These are phyloP conservation scores for Scaptodrosophila latifasciaeformis DNA, from an alignment of 2,888 invertebrate genomes.

Conservation along the genomic window DNA sequence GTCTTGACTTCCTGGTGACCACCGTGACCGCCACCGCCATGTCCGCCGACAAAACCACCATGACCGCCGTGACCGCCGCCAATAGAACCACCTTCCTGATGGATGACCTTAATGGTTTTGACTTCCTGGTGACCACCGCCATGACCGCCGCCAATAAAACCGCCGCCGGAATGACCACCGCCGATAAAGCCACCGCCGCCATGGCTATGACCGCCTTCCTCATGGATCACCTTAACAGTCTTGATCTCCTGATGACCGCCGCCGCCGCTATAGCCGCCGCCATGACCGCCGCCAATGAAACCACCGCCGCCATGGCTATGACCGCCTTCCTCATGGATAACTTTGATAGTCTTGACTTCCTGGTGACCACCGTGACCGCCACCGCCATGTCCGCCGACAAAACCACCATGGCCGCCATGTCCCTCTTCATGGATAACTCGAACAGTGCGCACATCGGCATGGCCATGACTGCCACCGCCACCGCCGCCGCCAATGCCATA, in stretches of 20 bases:
- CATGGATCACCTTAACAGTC: slow-evolving; percentile 50
- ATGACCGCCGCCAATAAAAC: slow-evolving; percentile 2
- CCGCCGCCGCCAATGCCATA: slow-evolving; percentile 44
- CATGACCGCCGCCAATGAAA: slow-evolving; percentile 21
- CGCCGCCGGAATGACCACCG: slow-evolving; percentile 7
- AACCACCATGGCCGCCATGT: slow-evolving; percentile 8
- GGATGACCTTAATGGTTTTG: slow-evolving; percentile 46
- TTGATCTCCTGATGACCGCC: slow-evolving; percentile 40
- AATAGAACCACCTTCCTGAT: slow-evolving; percentile 26
- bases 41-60: slow-evolving; percentile 30
- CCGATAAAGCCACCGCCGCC: slow-evolving; percentile 18
- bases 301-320: slow-evolving; percentile 12
- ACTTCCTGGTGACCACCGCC: slow-evolving; percentile 28
- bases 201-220: slow-evolving; percentile 16
- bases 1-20: slow-evolving; percentile 25
- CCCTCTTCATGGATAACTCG: slow-evolving; percentile 13
- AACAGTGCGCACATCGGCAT: slow-evolving; percentile 8
- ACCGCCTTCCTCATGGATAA: slow-evolving; percentile 15
- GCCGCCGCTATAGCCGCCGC: slow-evolving; percentile 1
- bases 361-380: slow-evolving; percentile 19
- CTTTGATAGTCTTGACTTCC: slow-evolving; percentile 31
- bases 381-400: no score
- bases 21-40: slow-evolving; percentile 27
- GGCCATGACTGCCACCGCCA: slow-evolving; percentile 19
- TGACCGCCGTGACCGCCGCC: slow-evolving; percentile 15